Conservation (phyloP, 2,113 vertebrate genomes). For the Hyla sarda region DNA sequence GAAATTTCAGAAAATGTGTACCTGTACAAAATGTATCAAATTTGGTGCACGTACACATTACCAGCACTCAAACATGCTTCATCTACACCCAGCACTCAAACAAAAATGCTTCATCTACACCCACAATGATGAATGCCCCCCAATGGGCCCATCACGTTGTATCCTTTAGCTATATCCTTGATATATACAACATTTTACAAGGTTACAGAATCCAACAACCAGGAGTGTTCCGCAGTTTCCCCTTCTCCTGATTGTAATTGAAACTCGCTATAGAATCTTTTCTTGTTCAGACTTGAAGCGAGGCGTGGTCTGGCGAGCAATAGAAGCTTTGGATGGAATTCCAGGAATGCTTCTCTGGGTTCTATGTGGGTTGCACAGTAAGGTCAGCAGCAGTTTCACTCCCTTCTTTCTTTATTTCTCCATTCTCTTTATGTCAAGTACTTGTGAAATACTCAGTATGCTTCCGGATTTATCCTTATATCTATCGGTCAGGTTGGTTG, state of each 20-base stretch:
- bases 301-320: constrained; percentile 27
- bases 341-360: constrained; percentile 44
- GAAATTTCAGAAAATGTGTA: too few relatives aligned
- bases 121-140: too few relatives aligned
- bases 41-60: too few relatives aligned
- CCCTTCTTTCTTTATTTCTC: constrained; percentile 11
- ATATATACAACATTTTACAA: not conserved
- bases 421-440: constrained; percentile 9
- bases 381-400: constrained; percentile 48
- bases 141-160: not conserved
- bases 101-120: too few relatives aligned
- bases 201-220: not conserved
- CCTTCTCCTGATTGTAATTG: not conserved
- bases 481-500: not conserved
- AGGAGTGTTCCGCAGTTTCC: not conserved
- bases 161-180: not conserved
- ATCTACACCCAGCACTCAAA: too few relatives aligned
- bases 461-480: not conserved
- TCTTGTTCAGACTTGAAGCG: constrained; percentile 44
- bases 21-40: too few relatives aligned
- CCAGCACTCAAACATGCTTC: too few relatives aligned
- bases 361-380: constrained; percentile 50
- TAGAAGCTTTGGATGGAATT: constrained; percentile 49
- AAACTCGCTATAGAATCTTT: constrained; percentile 47
- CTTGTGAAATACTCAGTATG: constrained; percentile 5